Conservation (phyloP, 1,140 invertebrate genomes). For the Dysdera silvatica region DNA sequence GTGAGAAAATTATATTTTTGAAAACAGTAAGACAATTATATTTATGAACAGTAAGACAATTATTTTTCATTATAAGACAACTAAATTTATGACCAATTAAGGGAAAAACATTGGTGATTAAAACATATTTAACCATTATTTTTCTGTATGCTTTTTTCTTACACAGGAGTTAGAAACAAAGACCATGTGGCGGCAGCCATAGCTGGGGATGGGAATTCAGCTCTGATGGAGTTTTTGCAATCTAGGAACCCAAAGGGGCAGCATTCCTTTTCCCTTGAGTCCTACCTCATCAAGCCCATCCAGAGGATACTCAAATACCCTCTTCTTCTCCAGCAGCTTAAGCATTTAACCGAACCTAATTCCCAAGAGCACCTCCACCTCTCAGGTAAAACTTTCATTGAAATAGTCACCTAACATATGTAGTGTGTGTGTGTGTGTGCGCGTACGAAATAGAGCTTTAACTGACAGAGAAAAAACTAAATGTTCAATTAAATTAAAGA, state of each 20-base stretch:
- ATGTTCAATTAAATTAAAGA: too few species aligned
- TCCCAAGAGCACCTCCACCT: constrained; percentile 90
- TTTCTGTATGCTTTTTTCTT: neutral
- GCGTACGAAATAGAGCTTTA: too few species aligned
- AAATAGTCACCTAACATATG: neutral
- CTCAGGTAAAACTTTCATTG: constrained; percentile 42
- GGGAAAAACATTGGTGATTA: too few species aligned
- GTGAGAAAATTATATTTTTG: too few species aligned
- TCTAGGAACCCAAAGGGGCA: constrained; percentile 67
- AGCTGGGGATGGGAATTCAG: constrained; percentile 89
- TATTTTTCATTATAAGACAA: too few species aligned
- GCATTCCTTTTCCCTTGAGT: constrained; percentile 92
- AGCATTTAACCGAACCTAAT: constrained; percentile 82
- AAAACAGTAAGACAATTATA: too few species aligned
- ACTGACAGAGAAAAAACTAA: too few species aligned
- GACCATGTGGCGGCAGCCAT: constrained; percentile 21
- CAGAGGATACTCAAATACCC: constrained; percentile 98
- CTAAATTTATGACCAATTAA: too few species aligned
- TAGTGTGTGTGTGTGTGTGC: too few species aligned
- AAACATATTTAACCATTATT: too few species aligned
- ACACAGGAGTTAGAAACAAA: constrained; percentile 16
- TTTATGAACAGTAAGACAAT: too few species aligned
- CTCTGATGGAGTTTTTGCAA: constrained; percentile 85
- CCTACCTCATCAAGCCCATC: constrained; percentile 97
- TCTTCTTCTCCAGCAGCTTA: constrained; percentile 84